Conservation (phyloP, 1,140 invertebrate genomes). For the Drosophila ficusphila region DNA sequence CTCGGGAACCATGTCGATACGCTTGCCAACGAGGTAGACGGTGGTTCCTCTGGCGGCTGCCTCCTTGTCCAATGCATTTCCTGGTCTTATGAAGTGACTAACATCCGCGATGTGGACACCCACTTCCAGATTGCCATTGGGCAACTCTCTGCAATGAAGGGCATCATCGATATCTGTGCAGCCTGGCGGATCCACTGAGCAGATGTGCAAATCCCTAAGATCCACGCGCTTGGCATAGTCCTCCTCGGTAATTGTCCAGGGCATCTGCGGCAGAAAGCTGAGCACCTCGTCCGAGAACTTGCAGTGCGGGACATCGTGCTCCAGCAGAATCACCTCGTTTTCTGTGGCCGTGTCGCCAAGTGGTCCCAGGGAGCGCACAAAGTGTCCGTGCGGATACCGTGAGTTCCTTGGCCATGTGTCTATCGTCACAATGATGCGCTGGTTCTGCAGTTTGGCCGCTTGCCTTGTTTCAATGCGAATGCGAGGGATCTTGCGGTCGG, state of each 20-base stretch:
- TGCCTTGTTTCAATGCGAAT: constrained; percentile 96
- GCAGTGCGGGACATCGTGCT: constrained; percentile 98
- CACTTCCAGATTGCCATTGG: constrained; percentile 93
- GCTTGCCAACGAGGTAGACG: constrained; percentile 94
- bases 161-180: constrained; percentile 99
- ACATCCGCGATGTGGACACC: constrained; percentile 99
- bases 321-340: constrained; percentile 97
- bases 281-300: constrained; percentile 97
- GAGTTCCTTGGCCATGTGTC: constrained; percentile 96
- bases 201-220: constrained; percentile 93
- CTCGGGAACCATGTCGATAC: constrained; percentile 96
- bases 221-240: constrained; percentile 92
- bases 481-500: constrained; percentile 95
- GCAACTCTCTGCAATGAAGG: constrained; percentile 92
- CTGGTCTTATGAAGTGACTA: constrained; percentile 95
- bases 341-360: constrained; percentile 94
- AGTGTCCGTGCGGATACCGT: constrained; percentile 92
- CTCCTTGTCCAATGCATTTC: constrained; percentile 94
- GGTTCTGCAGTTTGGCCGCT: constrained; percentile 90
- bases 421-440: constrained; percentile 95
- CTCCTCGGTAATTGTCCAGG: constrained; percentile 94
- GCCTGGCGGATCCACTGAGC: constrained; percentile 99
- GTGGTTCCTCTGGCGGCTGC: constrained; percentile 94
- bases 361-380: constrained; percentile 92
- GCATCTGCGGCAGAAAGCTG: constrained; percentile 94